Base-by-base conservation (phyloP, 2,113 vertebrate genomes). In the Cochlearius cochlearius region DNA sequence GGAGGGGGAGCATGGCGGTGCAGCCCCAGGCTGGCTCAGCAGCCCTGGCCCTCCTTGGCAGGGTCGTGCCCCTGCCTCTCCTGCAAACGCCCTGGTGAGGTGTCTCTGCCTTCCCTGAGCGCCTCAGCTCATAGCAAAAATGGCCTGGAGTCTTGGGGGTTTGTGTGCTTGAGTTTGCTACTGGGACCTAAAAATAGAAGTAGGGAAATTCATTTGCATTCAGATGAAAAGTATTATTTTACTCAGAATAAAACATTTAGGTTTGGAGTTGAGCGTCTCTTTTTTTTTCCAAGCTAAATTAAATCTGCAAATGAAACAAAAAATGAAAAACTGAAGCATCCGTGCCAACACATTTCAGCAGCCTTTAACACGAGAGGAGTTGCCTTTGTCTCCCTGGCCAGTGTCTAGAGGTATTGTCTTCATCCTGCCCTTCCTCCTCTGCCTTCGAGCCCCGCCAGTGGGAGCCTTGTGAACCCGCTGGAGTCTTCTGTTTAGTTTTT, bases 1-100 rank as follows among this genome's bases (percentile, higher is more conserved):
- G 53, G n/a, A 53, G 34, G 41, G 26, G 43, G 30, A 68, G 19
- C 0, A 0, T 58, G n/a, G 17, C 1, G 1, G 17, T 30, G 39
- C 2, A 4, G 58, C 29, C 15, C 22, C 0, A 0, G n/a, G 15
- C 30, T 50, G 72, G 49, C 8, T 83, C 18, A 58, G 19, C 11
- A 86, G 26, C 76, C 29, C 19, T 43, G 41, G 15, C 16, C 3
- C 8, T 59, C 8, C 39, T 62, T 30, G 15, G 11, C 4, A 12
- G 21, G n/a, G 2, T 17, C 78, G 56, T 94, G 12, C 16, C 36
- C 17, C 11, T 52, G 85, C 63, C 12, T 20, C 6, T 47, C 21
- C 16, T 34, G 18, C 22, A 86, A 21, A 79, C 53, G 27, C 63
- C 19, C 1, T 0, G 2, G 18, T 4, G 5, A 60, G 45, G 30